Conservation (phyloP, 2,888 invertebrate genomes). For the Platycheirus albimanus region DNA sequence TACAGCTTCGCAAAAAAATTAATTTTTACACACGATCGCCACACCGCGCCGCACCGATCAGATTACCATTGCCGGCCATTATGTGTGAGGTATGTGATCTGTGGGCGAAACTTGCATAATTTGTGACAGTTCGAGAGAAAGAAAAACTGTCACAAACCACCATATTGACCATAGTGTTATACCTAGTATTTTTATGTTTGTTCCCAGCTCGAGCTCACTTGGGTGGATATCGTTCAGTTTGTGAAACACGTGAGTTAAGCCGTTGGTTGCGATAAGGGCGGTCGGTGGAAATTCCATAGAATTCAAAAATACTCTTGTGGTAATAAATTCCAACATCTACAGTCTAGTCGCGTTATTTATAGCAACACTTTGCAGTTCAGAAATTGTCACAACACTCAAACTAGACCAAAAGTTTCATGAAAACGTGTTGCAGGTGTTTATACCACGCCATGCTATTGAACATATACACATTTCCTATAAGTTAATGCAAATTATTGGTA, state of each 20-base stretch:
- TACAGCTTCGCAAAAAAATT: slow-evolving; percentile 39
- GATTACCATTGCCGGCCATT: neutral
- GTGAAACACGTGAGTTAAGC: slow-evolving; percentile 27
- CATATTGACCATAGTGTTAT: slow-evolving; percentile 30
- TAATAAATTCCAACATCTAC: slow-evolving; percentile 16
- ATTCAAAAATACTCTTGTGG: slow-evolving; percentile 19
- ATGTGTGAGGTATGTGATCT: slow-evolving; percentile 4
- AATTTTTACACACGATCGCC: slow-evolving; percentile 41
- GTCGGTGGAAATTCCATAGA: slow-evolving; percentile 1
- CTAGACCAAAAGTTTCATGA: slow-evolving; percentile 40
- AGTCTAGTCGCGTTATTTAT: slow-evolving; percentile 19
- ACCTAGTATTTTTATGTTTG: neutral
- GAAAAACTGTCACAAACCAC: slow-evolving; percentile 42
- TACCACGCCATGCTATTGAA: slow-evolving; percentile 1
- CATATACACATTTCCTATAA: slow-evolving; percentile 59
- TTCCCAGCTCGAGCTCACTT: too few species aligned
- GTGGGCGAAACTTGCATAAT: slow-evolving; percentile 57
- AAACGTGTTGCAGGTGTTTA: slow-evolving; percentile 61
- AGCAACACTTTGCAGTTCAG: slow-evolving; percentile 4
- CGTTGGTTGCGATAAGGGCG: slow-evolving; percentile 7
- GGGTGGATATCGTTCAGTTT: neutral
- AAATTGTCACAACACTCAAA: slow-evolving; percentile 40
- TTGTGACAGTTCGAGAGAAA: slow-evolving; percentile 32
- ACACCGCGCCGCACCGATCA: too few species aligned
- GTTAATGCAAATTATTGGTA: slow-evolving; percentile 59